Conservation (phyloP, 2,888 invertebrate genomes). For the Conomelus anceps region DNA sequence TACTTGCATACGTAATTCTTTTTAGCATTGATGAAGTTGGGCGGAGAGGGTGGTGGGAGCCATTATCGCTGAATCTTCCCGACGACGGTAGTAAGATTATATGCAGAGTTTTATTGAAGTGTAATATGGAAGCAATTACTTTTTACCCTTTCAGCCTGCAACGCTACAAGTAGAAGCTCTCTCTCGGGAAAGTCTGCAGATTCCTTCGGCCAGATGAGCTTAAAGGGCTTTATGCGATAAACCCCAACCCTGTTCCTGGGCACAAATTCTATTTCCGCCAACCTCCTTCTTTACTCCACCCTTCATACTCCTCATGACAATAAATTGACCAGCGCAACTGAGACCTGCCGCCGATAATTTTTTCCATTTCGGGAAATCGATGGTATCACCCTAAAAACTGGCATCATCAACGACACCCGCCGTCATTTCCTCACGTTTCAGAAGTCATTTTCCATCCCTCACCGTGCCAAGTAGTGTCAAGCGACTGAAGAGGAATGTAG, state of each 20-base stretch:
- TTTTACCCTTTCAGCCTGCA: neutral
- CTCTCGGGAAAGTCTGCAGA: neutral
- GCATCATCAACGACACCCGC: too few relatives aligned
- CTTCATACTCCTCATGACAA: neutral
- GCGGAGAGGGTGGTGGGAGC: neutral
- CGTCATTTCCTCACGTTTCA: neutral
- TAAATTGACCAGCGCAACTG: neutral
- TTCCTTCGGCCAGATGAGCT: constrained; percentile 7
- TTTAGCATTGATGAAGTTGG: neutral
- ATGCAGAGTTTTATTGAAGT: neutral
- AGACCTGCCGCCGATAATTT: neutral
- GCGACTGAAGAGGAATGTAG: too few relatives aligned
- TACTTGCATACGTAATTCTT: neutral
- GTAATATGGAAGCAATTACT: neutral
- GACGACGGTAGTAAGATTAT: neutral
- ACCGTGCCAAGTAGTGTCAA: too few relatives aligned
- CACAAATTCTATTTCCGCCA: neutral
- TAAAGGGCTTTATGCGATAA: constrained; percentile 6
- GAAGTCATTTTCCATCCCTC: neutral
- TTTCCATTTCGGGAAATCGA: neutral
- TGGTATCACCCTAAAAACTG: neutral
- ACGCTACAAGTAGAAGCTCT: neutral
- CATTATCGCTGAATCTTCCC: neutral
- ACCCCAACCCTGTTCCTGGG: neutral
- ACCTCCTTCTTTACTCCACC: neutral